Evolutionary conservation across 2,113 vertebrate genomes (phyloP).

Genomic region (Rhagologus leucostigma): DNA sequence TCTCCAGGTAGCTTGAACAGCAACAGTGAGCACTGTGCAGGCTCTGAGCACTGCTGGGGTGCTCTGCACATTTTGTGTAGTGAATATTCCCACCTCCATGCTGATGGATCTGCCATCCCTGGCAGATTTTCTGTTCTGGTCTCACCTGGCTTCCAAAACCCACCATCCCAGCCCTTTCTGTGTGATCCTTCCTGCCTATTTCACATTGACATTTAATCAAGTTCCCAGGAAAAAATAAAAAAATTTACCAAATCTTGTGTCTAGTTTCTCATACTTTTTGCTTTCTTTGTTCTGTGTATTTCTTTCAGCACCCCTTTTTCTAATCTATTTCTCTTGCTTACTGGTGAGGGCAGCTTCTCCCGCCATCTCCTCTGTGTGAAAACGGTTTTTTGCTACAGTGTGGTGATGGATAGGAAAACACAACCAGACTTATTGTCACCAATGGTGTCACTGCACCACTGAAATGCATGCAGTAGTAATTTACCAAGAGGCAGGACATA

Average conservation of each 20-base stretch:
- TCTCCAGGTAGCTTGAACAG: not conserved
- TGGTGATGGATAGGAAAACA: not conserved
- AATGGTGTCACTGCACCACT: not conserved
- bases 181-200: not conserved
- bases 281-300: not conserved
- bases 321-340: not conserved
- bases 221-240: not conserved
- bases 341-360: not conserved
- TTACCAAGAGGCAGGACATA: not conserved
- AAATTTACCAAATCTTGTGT: not conserved
- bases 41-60: not conserved
- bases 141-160: not conserved
- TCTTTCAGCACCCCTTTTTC: not conserved
- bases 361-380: not conserved
- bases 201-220: not conserved
- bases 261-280: not conserved
- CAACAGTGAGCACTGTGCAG: not conserved
- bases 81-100: accelerated
- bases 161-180: accelerated
- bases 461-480: not conserved
- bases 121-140: not conserved
- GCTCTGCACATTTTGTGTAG: not conserved
- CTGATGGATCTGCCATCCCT: not conserved
- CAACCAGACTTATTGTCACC: not conserved
- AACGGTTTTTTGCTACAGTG: not conserved